phyloP scores from a whole-genome alignment of 53 echinoderm and acorn worm species.

The Pentamera pediparva region DNA sequence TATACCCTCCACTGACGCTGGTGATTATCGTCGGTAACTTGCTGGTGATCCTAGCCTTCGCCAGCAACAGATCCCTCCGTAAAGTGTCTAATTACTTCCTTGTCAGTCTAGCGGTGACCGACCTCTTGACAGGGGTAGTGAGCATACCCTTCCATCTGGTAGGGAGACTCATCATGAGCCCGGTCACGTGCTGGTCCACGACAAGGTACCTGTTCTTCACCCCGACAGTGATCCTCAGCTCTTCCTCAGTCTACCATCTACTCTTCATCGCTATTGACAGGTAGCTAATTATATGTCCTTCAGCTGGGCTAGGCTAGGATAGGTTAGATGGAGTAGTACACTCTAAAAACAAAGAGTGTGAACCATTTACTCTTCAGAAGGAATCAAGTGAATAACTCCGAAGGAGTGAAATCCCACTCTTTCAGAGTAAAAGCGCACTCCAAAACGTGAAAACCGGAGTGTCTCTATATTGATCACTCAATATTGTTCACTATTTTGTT shows the following conservation, averaged over 20 bases:
- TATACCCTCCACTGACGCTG: no score
- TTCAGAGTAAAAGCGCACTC: no score
- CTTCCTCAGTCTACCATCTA: slow-evolving; percentile 7
- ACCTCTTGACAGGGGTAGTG: neutral
- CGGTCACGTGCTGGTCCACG: neutral
- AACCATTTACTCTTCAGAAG: no score
- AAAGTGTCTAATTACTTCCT: slow-evolving; percentile 18
- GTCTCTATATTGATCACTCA: no score
- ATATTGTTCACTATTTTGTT: no score
- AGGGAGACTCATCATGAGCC: slow-evolving; percentile 6
- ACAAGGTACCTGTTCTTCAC: neutral
- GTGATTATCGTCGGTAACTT: neutral
- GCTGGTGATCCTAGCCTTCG: slow-evolving; percentile 11
- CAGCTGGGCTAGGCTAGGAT: no score
- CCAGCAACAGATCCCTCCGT: neutral
- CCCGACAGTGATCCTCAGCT: neutral
- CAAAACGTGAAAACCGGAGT: no score
- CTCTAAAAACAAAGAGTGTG: no score
- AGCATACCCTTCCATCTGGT: neutral
- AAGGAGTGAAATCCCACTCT: no score
- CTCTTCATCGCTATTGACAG: slow-evolving; percentile 11
- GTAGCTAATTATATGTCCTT: neutral
- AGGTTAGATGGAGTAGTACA: no score
- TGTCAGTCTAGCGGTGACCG: slow-evolving; percentile 14
- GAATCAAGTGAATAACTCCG: no score